These are phyloP conservation scores for Artibeus jamaicensis DNA, from an alignment of 2,797 vertebrate species.

Conservation along the genomic window DNA sequence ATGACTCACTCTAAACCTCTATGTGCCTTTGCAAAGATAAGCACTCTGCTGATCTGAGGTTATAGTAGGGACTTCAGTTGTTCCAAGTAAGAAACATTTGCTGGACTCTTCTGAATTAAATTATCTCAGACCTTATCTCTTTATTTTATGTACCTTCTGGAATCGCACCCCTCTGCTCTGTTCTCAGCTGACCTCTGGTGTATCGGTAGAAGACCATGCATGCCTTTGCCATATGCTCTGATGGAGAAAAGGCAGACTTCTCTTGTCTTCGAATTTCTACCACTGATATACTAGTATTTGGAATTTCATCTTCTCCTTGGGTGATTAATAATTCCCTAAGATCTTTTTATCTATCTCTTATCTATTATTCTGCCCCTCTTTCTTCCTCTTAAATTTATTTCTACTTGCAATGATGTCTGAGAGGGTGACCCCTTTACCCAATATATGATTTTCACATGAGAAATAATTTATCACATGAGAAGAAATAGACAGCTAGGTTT, in stretches of 20 bases:
- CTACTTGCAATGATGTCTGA: neutral
- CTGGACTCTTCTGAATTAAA: neutral
- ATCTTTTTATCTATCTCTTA: neutral
- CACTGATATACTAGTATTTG: neutral
- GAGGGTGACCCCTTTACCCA: neutral
- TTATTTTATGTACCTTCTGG: neutral
- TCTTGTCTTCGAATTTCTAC: neutral
- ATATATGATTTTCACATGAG: neutral
- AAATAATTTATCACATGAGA: constrained; percentile 8
- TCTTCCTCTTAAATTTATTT: neutral
- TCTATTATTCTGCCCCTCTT: neutral
- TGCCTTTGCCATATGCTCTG: neutral
- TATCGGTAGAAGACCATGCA: neutral
- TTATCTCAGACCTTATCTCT: neutral
- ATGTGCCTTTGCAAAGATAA: neutral
- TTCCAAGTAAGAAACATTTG: neutral
- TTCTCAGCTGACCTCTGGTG: neutral
- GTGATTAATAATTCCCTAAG: neutral
- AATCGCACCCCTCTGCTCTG: neutral
- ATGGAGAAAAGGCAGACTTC: neutral
- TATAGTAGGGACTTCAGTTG: neutral
- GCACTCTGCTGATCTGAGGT: neutral
- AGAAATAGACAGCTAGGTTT: neutral
- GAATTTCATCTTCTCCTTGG: neutral
- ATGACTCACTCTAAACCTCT: neutral